phyloP scores from a whole-genome alignment of 2,888 invertebrate species.

The Callyntrura guangdongensis region DNA sequence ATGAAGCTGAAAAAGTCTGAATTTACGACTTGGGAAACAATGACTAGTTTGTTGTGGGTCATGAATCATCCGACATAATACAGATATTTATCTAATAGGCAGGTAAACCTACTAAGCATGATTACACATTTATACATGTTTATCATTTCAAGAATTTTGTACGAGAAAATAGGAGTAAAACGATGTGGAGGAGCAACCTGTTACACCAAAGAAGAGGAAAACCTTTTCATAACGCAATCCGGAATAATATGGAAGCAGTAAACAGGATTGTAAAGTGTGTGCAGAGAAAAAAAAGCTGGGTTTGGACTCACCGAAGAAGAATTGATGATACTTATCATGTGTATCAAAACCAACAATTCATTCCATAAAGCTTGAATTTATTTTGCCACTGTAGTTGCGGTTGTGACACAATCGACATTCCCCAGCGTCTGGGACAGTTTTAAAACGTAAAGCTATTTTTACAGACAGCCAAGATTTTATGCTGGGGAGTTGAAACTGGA shows the following conservation, averaged over 20 bases:
- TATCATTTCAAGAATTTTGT: slow-evolving; percentile 19
- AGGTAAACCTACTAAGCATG: slow-evolving; percentile 54
- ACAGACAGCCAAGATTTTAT: background rate
- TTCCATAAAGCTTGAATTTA: slow-evolving; percentile 32
- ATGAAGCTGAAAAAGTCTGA: slow-evolving; percentile 41
- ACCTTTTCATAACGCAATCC: slow-evolving; percentile 42
- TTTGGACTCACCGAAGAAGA: background rate
- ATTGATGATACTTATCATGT: slow-evolving; percentile 46
- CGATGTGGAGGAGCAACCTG: slow-evolving; percentile 42
- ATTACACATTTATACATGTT: slow-evolving; percentile 26
- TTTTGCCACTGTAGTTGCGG: slow-evolving; percentile 64
- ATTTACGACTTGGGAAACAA: slow-evolving; percentile 76
- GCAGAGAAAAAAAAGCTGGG: background rate
- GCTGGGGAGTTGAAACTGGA: slow-evolving; percentile 43
- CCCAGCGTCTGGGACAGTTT: background rate
- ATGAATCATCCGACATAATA: slow-evolving; percentile 80
- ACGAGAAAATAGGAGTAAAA: slow-evolving; percentile 54
- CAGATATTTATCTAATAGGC: slow-evolving; percentile 76
- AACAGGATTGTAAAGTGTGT: slow-evolving; percentile 6
- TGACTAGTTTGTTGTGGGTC: slow-evolving; percentile 75
- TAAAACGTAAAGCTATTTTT: background rate
- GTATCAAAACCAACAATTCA: slow-evolving; percentile 61
- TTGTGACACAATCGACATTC: background rate
- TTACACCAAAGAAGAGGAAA: slow-evolving; percentile 18
- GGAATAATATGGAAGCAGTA: slow-evolving; percentile 40